These are phyloP conservation scores for Gasterosteus aculeatus DNA, from an alignment of 2,113 vertebrate species.

Conservation along the genomic window DNA sequence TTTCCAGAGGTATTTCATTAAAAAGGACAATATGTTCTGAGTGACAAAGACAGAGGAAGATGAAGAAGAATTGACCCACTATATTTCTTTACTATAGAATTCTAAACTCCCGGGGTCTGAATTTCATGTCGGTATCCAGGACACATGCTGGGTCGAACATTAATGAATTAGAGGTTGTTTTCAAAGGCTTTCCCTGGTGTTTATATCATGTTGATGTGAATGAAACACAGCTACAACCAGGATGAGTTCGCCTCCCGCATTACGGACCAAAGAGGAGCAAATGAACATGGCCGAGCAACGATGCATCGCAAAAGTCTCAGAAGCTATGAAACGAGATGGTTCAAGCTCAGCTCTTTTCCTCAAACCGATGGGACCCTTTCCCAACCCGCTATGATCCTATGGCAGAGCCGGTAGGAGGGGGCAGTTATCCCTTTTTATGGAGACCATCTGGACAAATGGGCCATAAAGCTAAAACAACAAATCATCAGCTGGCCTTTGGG, in stretches of 20 bases:
- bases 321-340: not conserved
- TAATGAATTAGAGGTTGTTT: conserved; percentile 8
- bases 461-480: conserved; percentile 1
- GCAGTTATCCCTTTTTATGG: not conserved
- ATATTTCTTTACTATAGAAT: not conserved
- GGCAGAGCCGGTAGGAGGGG: not conserved
- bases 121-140: not conserved
- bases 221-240: not conserved
- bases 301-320: not conserved
- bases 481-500: not conserved
- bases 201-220: not conserved
- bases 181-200: not conserved
- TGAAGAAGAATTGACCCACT: not conserved
- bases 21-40: conserved; percentile 7
- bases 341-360: not conserved
- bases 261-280: not conserved
- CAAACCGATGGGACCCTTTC: not conserved
- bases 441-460: not conserved
- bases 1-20: conserved; percentile 3
- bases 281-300: not conserved
- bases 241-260: not conserved
- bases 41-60: not conserved
- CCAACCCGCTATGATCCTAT: conserved; percentile 2
- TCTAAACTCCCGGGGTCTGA: not conserved
- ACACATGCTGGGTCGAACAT: not conserved